Evolutionary conservation across 1,140 invertebrate species (phyloP), one percentile per base, ranked within the genome.

Genomic region (Ips typographus): DNA sequence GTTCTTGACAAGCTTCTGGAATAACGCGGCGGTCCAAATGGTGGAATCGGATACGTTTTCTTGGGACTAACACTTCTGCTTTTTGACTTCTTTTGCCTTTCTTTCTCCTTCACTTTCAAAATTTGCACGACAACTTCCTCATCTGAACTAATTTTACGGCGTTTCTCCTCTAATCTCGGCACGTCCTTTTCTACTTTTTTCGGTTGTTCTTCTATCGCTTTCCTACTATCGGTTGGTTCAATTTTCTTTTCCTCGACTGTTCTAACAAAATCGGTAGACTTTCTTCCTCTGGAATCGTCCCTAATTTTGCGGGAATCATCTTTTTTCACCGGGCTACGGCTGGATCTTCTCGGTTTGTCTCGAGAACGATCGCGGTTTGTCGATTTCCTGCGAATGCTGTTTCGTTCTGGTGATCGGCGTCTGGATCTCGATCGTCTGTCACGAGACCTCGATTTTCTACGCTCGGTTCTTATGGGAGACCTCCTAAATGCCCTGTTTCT

Each of bases 1-100:
- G 91, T 92, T 68, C 91, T 85, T 4, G 90, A 92, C 36, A 92
- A 82, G 75, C 90, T 92, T 79, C 84, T 85, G 37, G 87, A 88
- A 76, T 86, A 89, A 62, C 85, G 72, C 6, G 79, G 77, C 36
- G 76, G 78, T 4, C 74, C 77, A 41, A 76, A 66, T 4, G 77
- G 78, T n/a, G 78, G 78, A 59, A 78, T 77, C 4, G 77, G 71
- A 65, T 74, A 70, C 5, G 65, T 66, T 60, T 76, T 72, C 52
- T 78, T 71, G 2, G 76, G 75, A 71, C 79, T 80, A 51, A 72
- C 59, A 66, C 79, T 80, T 58, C 77, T 73, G 7, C 77, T 78
- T 69, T 77, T 78, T n/a, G 72, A 74, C 53, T 75, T 76, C 68
- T 65, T 77, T 76, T 52, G 40, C 52, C 41, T 65, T 73, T 42